phyloP scores from a whole-genome alignment of 2,113 vertebrate species.

The Paedocypris sp. region DNA sequence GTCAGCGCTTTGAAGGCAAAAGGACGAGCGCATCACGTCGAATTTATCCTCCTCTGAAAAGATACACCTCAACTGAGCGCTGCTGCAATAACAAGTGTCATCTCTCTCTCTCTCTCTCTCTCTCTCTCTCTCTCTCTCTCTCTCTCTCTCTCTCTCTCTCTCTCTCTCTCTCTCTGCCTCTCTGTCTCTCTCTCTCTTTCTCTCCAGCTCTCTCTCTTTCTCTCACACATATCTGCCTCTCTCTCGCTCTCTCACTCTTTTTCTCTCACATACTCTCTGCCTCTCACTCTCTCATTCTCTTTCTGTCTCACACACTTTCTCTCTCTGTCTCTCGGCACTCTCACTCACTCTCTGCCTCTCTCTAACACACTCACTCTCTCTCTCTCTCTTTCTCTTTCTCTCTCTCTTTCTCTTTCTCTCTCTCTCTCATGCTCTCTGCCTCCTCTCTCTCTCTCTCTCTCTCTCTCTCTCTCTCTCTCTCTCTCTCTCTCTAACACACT shows the following conservation, averaged over 20 bases:
- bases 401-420: conserved; percentile 26
- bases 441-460: conserved; percentile 34
- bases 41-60: conserved; percentile 51
- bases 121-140: conserved; percentile 28
- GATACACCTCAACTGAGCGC: conserved; percentile 46
- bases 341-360: conserved; percentile 22
- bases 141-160: conserved; percentile 23
- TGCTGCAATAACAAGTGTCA: conserved; percentile 50
- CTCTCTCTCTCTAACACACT: conserved; percentile 42
- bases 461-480: conserved; percentile 22
- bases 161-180: conserved; percentile 41
- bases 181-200: conserved; percentile 21
- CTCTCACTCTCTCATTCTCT: conserved; percentile 28
- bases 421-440: no score
- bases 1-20: conserved; percentile 57
- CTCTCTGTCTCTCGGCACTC: conserved; percentile 39
- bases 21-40: conserved; percentile 47
- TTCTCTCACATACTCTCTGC: conserved; percentile 23
- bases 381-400: conserved; percentile 39
- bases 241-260: conserved; percentile 39
- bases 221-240: no score
- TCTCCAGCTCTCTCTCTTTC: conserved; percentile 32
- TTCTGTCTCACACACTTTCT: conserved; percentile 21
- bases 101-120: conserved; percentile 24
- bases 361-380: conserved; percentile 22